Conservation (phyloP, 1,140 invertebrate genomes). For the Anthonomus grandis region DNA sequence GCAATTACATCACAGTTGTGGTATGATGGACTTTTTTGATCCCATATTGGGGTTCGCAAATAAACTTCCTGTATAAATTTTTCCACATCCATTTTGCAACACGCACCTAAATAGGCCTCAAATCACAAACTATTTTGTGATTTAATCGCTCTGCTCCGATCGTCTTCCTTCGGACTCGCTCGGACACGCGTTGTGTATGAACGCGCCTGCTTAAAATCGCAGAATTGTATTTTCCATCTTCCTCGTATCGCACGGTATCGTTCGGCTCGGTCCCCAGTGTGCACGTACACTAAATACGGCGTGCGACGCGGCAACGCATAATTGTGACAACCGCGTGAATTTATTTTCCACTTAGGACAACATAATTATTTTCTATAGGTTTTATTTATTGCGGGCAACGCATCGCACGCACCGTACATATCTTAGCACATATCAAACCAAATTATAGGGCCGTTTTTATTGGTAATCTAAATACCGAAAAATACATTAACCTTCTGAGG, state of each 20-base stretch:
- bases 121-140: constrained; percentile 4
- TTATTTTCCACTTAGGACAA: neutral
- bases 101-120: neutral
- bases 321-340: neutral
- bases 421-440: too few species aligned
- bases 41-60: neutral
- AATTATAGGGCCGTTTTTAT: too few species aligned
- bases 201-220: neutral
- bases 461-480: too few species aligned
- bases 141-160: constrained; percentile 1
- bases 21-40: neutral
- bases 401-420: constrained; percentile 1
- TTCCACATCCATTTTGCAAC: neutral
- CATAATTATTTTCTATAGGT: constrained; percentile 1
- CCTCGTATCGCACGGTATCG: too few species aligned
- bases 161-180: neutral
- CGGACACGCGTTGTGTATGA: neutral
- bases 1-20: neutral
- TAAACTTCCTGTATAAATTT: constrained; percentile 1
- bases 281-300: too few species aligned
- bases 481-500: too few species aligned
- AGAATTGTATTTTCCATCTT: neutral
- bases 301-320: neutral
- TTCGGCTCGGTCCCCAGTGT: too few species aligned
- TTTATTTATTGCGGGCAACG: constrained; percentile 1